Conservation (phyloP, 2,113 vertebrate genomes). For the Tetrax tetrax region DNA sequence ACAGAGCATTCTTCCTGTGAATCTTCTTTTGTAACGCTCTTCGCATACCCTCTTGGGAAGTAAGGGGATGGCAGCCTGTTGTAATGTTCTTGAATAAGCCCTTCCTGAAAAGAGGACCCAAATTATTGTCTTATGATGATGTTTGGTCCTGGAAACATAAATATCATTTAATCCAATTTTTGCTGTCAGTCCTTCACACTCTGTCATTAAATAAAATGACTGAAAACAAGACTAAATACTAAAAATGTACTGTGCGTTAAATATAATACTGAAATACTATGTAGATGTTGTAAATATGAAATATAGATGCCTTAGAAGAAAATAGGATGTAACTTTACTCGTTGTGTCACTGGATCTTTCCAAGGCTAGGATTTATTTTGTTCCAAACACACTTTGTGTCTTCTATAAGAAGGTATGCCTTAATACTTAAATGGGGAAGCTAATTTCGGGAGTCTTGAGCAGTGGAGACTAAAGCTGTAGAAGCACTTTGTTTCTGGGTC, state of each 20-base stretch:
- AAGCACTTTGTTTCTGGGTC: background rate
- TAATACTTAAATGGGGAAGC: background rate
- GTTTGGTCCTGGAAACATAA: background rate
- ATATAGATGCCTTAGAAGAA: background rate
- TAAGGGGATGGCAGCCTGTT: slow-evolving; percentile 89
- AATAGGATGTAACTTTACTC: background rate
- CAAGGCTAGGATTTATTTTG: background rate
- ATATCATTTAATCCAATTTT: background rate
- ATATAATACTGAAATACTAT: background rate
- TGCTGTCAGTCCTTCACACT: background rate
- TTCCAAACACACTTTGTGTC: background rate
- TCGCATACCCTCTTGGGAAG: slow-evolving; percentile 88
- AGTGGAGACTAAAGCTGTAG: background rate
- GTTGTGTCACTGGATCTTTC: background rate
- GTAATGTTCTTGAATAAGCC: slow-evolving; percentile 93
- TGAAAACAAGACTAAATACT: background rate
- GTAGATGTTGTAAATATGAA: background rate
- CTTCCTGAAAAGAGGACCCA: slow-evolving; percentile 76
- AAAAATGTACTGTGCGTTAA: background rate
- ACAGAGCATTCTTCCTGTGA: slow-evolving; percentile 95
- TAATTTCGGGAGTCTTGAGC: background rate
- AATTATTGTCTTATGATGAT: background rate
- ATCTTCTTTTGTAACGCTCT: slow-evolving; percentile 85
- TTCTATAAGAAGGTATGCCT: background rate
- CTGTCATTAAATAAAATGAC: background rate